Percentiles rank a stretch among this genome's conserved stretches.
Evolutionary conservation across 2,113 vertebrate genomes (phyloP).

Genomic region (Conger conger): DNA sequence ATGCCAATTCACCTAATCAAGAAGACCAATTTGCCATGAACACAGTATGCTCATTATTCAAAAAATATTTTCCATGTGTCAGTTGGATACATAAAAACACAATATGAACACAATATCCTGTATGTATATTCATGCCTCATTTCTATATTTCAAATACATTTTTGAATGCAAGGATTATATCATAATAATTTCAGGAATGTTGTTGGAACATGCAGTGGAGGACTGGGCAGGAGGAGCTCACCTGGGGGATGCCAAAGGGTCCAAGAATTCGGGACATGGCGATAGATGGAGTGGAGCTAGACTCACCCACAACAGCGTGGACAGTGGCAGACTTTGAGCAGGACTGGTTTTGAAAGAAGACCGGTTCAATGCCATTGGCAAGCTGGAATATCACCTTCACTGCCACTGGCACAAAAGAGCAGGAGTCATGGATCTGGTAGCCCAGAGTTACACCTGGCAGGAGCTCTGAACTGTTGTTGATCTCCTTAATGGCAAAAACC

Average conservation of each 20-base stretch:
- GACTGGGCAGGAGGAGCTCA: constrained; percentile 32
- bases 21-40: too few relatives aligned
- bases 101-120: too few relatives aligned
- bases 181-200: too few relatives aligned
- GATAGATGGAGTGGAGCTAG: constrained; percentile 63
- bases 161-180: too few relatives aligned
- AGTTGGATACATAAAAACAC: too few relatives aligned
- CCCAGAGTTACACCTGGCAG: constrained; percentile 60
- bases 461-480: constrained; percentile 65
- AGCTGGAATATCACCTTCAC: constrained; percentile 57
- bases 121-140: too few relatives aligned
- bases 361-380: constrained; percentile 41
- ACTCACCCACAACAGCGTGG: constrained; percentile 57
- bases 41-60: too few relatives aligned
- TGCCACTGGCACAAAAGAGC: constrained; percentile 48
- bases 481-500: constrained; percentile 65
- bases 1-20: too few relatives aligned
- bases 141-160: too few relatives aligned
- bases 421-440: constrained; percentile 65
- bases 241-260: constrained; percentile 62
- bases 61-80: too few relatives aligned
- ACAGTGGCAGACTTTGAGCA: constrained; percentile 50
- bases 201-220: not conserved
- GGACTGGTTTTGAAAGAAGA: not conserved
- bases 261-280: constrained; percentile 58